Evolutionary conservation across 2,797 vertebrate species (phyloP).

Genomic region (Parauchenoglanis ngamensis): DNA sequence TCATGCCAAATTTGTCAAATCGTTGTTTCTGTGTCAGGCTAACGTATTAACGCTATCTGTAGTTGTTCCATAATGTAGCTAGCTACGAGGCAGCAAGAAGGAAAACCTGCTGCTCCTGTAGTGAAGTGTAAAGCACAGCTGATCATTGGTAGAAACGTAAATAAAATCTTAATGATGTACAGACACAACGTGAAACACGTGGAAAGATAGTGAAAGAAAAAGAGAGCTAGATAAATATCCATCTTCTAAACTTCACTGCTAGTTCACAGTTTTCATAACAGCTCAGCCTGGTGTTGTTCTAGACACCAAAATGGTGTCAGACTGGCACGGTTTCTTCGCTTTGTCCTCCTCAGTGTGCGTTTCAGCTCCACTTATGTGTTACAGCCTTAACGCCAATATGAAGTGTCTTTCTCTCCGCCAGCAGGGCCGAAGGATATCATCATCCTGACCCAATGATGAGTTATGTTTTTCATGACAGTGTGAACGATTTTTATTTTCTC

Average conservation of each 20-base stretch:
- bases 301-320: neutral
- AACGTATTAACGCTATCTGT: neutral
- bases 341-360: neutral
- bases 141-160: too few relatives aligned
- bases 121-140: too few relatives aligned
- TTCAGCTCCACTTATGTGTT: slow-evolving; percentile 2
- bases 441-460: slow-evolving; percentile 26
- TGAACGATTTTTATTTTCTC: slow-evolving; percentile 31
- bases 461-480: slow-evolving; percentile 33
- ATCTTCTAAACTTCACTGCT: neutral
- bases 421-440: slow-evolving; percentile 34
- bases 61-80: neutral
- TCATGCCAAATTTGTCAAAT: too few relatives aligned
- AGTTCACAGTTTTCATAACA: neutral
- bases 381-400: slow-evolving; percentile 13
- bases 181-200: neutral
- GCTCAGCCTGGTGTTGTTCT: neutral
- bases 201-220: neutral
- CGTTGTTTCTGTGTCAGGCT: too few relatives aligned
- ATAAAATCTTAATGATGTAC: too few relatives aligned
- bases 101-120: too few relatives aligned
- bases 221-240: neutral
- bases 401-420: slow-evolving; percentile 28
- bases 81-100: neutral
- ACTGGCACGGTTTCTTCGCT: neutral